Percentiles rank a stretch among this genome's conserved stretches.
These are phyloP conservation scores for Probaryconus sp. DNA, from an alignment of 1,140 invertebrate species.

Conservation along the genomic window DNA sequence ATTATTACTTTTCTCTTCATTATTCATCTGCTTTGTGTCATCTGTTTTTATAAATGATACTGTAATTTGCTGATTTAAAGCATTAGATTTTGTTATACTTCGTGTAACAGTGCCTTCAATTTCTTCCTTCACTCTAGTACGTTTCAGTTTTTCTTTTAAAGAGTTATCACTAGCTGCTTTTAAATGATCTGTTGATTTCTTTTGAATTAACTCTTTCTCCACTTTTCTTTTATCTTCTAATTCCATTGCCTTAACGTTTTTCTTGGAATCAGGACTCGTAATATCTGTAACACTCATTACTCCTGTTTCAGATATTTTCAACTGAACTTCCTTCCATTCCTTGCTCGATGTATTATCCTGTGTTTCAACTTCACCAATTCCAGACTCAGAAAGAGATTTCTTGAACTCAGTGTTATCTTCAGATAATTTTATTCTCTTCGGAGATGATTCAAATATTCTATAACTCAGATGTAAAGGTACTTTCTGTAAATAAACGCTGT, in stretches of 20 bases:
- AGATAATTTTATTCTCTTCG: conserved; percentile 77
- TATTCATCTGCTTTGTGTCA: conserved; percentile 41
- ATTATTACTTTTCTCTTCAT: conserved; percentile 28
- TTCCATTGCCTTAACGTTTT: conserved; percentile 66
- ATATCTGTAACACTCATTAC: conserved; percentile 83
- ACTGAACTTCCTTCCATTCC: conserved; percentile 83
- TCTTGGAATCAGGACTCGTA: conserved; percentile 72
- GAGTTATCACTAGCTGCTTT: conserved; percentile 29
- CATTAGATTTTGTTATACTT: conserved; percentile 47
- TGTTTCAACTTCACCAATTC: conserved; percentile 67
- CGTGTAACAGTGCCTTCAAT: conserved; percentile 56
- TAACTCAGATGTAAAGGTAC: conserved; percentile 81
- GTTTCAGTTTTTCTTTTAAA: conserved; percentile 56
- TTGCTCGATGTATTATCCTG: conserved; percentile 68
- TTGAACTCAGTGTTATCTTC: conserved; percentile 75
- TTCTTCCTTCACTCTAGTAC: conserved; percentile 51
- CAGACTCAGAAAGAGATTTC: conserved; percentile 68
- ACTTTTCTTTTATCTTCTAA: conserved; percentile 48
- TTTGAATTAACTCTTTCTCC: conserved; percentile 42
- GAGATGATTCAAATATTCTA: conserved; percentile 81
- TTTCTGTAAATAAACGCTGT: conserved; percentile 80
- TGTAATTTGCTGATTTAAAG: background rate
- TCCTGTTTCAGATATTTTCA: conserved; percentile 84
- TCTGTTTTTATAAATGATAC: conserved; percentile 12
- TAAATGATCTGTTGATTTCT: too few species aligned